Evolutionary conservation across 2,888 invertebrate genomes (phyloP), one percentile per base, ranked within the genome.

Genomic region (Pseudococcus viburni): DNA sequence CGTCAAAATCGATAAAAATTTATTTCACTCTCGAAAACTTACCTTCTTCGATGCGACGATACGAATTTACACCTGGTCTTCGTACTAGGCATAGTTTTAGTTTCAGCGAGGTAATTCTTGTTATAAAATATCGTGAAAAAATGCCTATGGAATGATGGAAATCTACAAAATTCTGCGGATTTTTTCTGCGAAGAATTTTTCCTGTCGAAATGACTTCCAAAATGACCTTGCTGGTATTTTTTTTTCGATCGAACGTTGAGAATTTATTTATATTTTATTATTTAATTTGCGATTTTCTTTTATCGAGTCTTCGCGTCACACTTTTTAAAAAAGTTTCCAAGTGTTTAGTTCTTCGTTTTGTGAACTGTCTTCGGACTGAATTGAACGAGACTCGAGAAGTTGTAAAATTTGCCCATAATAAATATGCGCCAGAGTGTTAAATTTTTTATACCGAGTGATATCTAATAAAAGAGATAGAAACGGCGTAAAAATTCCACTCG

Each of bases 1-100:
- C 64, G 64, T 64, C 64, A 9, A 64, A 64, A 64, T 64, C 64
- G 22, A 64, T 64, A 64, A 64, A 64, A 64, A 64, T 64, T 64
- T 64, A 64, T 64, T 64, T 64, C 22, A 8, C 19, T 19, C 1
- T 8, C 22, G 64, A 22, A 33, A 64, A 22, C 64, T 22, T n/a
- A n/a, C 17, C 59, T 0, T 5, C n/a, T 15, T n/a, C 17, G 12
- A 59, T 15, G 22, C 55, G n/a, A n/a, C 0, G 64, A 64, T 64
- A n/a, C 15, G 64, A 64, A 64, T 64, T 64, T 64, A 64, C 22
- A 64, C 64, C 64, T 64, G 64, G 64, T 22, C 19, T 64, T 11
- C 42, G 42, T 42, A 42, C 42, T 33, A 33, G 26, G 42, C 42
- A 42, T 33, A 33, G 9, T 19, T 64, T 64, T 64, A 42, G 9